A percentile compares a stretch with the other conserved stretches of the same genome.
These are phyloP conservation scores for Hemibagrus wyckioides DNA, from an alignment of 2,113 vertebrate genomes.

Conservation along the genomic window DNA sequence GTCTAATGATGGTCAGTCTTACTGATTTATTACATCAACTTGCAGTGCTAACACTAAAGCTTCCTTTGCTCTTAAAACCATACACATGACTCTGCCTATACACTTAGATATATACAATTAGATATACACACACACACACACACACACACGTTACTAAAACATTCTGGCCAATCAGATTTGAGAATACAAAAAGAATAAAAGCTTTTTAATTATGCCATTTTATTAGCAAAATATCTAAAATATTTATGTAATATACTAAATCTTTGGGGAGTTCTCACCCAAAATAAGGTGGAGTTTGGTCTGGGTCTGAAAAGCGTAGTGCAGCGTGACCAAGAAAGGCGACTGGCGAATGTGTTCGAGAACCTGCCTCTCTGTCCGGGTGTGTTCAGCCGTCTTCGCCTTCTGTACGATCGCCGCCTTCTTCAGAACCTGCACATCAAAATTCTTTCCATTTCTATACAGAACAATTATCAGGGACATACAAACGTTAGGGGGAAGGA, in stretches of 20 bases:
- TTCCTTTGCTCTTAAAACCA: no score
- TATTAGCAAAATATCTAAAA: not conserved
- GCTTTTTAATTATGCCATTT: not conserved
- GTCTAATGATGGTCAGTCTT: not conserved
- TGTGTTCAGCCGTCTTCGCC: slow-evolving; percentile 88
- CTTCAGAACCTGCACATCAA: slow-evolving; percentile 77
- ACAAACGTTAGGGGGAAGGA: not conserved
- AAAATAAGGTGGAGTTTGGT: slow-evolving; percentile 91
- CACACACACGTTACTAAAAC: no score
- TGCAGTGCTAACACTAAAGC: no score
- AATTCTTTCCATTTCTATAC: not conserved
- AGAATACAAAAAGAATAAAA: not conserved
- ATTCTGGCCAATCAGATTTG: not conserved
- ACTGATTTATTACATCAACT: not conserved
- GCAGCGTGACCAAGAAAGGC: slow-evolving; percentile 89
- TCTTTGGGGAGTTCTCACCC: slow-evolving; percentile 70
- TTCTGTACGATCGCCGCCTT: slow-evolving; percentile 90
- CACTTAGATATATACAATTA: not conserved
- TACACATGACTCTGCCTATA: no score
- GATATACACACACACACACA: not conserved
- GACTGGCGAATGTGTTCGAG: slow-evolving; percentile 89
- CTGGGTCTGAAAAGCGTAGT: slow-evolving; percentile 92
- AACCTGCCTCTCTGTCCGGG: slow-evolving; percentile 86
- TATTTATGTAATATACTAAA: not conserved
- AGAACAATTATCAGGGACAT: not conserved